Base-by-base conservation (phyloP, 2,113 vertebrate genomes). In the Gymnarchus niloticus region DNA sequence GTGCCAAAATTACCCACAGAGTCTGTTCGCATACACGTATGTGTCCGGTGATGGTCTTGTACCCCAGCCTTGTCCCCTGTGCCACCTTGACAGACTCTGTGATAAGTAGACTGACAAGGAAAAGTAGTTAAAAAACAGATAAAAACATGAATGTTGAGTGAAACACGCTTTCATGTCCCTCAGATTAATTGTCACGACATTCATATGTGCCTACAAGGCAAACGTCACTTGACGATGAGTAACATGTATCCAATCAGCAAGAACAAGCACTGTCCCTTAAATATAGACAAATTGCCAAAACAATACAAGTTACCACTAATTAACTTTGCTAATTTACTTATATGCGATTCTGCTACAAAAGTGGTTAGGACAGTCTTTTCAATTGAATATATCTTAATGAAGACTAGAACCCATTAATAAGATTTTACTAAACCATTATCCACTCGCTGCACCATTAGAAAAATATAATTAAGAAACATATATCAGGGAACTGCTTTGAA, bases 401-500 rank as follows among this genome's bases (percentile, higher is more conserved):
- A 10, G 84, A 80, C 73, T 78, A 37, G 21, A 37, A 52, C 61
- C 46, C 61, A 77, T 56, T 52, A 76, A 51, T 73, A 65, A 84
- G 61, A 52, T 76, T 77, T 56, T 52, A 85, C 84, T 25, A 56
- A 85, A 77, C 49, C 17, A 85, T 77, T 77, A 77, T 51, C 21
- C 33, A 83, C 54, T 19, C 33, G 41, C 37, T 7, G 21, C 7
- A 9, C 21, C 82, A 83, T 57, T 83, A 83, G 82, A 83, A 81
- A 85, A 85, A 85, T 85, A 77, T 37, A 28, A 77, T 65, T 83
- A 59, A 83, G 52, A 83, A 57, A 23, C 33, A 44, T 57, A 57
- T 59, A 83, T 83, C 52, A 57, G 56, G 1, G 51, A 82, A 82
- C 46, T 25, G 51, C 84, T 80, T 25, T 48, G 69, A 57, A 44